Evolutionary conservation across 2,113 vertebrate species (phyloP).

Genomic region (Bubalus kerabau): DNA sequence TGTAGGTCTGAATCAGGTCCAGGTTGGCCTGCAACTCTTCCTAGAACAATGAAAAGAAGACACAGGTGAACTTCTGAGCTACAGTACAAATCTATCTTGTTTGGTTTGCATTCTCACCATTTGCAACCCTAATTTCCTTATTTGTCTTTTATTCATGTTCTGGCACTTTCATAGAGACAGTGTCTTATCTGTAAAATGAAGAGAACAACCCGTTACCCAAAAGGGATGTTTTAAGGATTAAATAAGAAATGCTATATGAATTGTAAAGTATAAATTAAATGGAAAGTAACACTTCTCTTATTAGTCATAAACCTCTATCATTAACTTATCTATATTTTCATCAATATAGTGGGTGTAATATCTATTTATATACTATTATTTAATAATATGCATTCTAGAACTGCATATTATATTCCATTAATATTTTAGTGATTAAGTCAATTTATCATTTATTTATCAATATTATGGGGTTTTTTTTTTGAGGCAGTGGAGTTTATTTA

Average conservation of each 20-base stretch:
- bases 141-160: neutral
- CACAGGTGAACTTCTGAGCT: neutral
- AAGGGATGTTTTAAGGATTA: neutral
- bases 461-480: neutral
- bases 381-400: neutral
- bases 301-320: neutral
- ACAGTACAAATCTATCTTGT: neutral
- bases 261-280: neutral
- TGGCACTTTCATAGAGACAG: neutral
- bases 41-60: constrained; percentile 75
- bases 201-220: neutral
- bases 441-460: neutral
- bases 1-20: constrained; percentile 94
- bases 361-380: neutral
- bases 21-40: constrained; percentile 92
- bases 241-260: constrained; percentile 1
- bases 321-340: neutral
- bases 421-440: neutral
- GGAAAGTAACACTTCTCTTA: constrained; percentile 3
- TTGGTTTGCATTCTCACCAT: constrained; percentile 7
- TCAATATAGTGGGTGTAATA: neutral
- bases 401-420: neutral
- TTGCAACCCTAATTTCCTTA: neutral
- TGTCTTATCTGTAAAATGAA: neutral
- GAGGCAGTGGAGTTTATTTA: neutral